Base-by-base conservation (phyloP, 2,888 invertebrate species). In the Hanleya hanleyi region DNA sequence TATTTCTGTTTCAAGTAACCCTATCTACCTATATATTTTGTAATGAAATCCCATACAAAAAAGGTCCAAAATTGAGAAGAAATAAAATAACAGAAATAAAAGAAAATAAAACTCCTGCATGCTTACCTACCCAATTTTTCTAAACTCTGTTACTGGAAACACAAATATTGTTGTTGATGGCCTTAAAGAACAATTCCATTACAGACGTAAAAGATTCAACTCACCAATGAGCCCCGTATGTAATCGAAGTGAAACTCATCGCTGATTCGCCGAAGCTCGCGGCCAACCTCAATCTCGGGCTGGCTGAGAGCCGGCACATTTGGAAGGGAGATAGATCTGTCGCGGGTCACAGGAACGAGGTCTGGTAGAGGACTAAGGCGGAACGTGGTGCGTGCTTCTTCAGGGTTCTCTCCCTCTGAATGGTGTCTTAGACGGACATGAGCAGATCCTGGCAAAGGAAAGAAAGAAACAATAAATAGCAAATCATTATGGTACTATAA, bases 211-310 rank as follows among this genome's bases (percentile, higher is more conserved):
- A 47, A 47, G 1, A 2, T 7, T 2, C 2, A 18, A n/a, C 61
- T 33, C 36, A 64, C 64, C 64, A 64, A 3, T 35, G 12, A 22
- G 18, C 38, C 64, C 4, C 38, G 68, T n/a, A 51, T 49, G 18
- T 37, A 62, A 26, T 50, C 35, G n/a, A 70, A 67, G 32, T 86
- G 81, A 67, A 86, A 86, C 74, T 86, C 86, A 72, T 86, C 86
- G 50, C 85, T 84, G 64, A 86, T 83, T n/a, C 86, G 67, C 35
- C 87, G 69, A 6, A 87, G 81, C 69, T 87, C 85, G 9, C 84
- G 76, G 0, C 85, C 87, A 12, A 81, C 78, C 51, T 83, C 84
- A 22, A 77, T 75, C 65, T 47, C 32, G 32, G 74, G 81, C 32
- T 79, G 76, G n/a, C 74, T 69, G 33, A 83, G 76, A 36, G 80